Percentiles rank a stretch among this genome's conserved stretches.
Conservation (phyloP, 2,888 invertebrate species). For the Pristionchus arcanus region DNA sequence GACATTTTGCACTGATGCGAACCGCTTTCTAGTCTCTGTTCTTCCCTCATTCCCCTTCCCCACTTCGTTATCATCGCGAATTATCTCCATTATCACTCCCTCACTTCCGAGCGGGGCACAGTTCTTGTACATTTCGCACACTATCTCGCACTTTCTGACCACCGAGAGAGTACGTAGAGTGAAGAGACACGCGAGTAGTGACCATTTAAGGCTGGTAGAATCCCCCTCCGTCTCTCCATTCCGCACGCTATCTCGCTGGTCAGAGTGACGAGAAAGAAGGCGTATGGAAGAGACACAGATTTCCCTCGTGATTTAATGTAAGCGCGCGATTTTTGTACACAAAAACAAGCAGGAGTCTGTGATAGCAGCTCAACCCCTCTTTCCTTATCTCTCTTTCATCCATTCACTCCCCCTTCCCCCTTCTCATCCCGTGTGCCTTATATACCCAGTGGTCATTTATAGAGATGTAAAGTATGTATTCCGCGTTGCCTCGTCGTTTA, state of each 20-base stretch:
- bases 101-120: not conserved
- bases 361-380: not conserved
- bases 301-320: not conserved
- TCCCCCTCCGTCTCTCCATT: not conserved
- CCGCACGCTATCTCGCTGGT: not conserved
- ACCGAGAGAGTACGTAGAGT: not conserved
- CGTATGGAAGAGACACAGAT: not conserved
- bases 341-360: conserved; percentile 33
- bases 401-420: not conserved
- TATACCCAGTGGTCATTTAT: not conserved
- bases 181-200: not conserved
- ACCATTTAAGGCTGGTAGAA: not conserved
- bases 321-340: not conserved
- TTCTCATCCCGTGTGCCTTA: not conserved
- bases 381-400: not conserved
- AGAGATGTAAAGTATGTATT: not conserved
- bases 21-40: not conserved
- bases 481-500: no score
- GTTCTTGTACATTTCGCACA: not conserved
- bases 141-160: not conserved
- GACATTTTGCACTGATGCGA: not conserved
- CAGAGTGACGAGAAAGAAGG: not conserved
- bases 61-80: conserved; percentile 5
- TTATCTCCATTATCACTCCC: not conserved
- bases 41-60: not conserved